These are phyloP conservation scores for Epistrophe eligans DNA, from an alignment of 2,888 invertebrate genomes.

Conservation along the genomic window DNA sequence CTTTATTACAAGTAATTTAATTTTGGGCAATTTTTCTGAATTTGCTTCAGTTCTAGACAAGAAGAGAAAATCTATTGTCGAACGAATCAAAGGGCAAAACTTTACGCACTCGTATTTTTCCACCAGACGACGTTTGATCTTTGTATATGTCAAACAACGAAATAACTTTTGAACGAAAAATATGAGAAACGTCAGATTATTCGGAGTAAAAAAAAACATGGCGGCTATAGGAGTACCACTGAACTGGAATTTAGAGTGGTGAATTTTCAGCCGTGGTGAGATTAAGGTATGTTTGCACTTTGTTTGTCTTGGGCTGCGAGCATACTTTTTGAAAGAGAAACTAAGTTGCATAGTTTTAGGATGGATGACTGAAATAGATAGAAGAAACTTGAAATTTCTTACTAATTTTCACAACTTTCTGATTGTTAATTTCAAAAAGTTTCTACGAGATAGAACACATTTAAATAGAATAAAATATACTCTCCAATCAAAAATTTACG, in stretches of 20 bases:
- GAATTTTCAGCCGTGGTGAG: constrained; percentile 31
- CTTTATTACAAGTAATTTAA: not conserved
- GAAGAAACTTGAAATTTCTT: no score
- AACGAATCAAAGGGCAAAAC: constrained; percentile 54
- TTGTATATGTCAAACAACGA: constrained; percentile 50
- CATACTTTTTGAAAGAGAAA: not conserved
- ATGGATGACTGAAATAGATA: not conserved
- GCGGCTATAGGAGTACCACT: constrained; percentile 41
- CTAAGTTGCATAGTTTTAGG: constrained; percentile 3
- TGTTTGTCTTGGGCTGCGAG: not conserved
- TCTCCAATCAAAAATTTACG: no score
- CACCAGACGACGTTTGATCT: constrained; percentile 57
- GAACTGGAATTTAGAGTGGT: constrained; percentile 37
- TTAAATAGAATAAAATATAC: no score
- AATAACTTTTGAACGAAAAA: constrained; percentile 26
- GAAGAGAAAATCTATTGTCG: constrained; percentile 56
- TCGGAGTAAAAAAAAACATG: constrained; percentile 64
- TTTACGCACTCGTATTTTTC: constrained; percentile 67
- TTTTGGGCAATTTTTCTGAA: constrained; percentile 14
- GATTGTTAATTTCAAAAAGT: no score
- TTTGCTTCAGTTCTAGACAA: constrained; percentile 37
- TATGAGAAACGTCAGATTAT: constrained; percentile 64
- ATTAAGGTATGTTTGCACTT: constrained; percentile 24
- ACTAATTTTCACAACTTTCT: no score
- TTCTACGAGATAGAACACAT: no score